Conservation (phyloP, 2,113 vertebrate species). For the Planiliza haematocheilus region DNA sequence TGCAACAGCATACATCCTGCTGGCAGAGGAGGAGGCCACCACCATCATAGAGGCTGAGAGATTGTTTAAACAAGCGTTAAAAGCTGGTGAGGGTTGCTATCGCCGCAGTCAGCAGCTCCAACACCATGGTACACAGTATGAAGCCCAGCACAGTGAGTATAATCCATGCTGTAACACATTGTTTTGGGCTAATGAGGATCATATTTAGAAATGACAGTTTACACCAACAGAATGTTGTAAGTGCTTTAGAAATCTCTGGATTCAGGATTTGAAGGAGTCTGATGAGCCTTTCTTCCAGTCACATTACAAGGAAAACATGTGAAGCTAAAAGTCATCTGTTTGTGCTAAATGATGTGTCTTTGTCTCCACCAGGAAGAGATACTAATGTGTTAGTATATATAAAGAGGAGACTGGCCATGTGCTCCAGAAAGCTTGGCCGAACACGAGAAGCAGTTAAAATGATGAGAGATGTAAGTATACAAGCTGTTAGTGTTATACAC, state of each 20-base stretch:
- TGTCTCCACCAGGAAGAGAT: slow-evolving; percentile 89
- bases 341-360: slow-evolving; percentile 4
- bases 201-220: not conserved
- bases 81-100: slow-evolving; percentile 95
- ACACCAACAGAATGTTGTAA: too few relatives aligned
- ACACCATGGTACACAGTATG: slow-evolving; percentile 96
- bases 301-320: too few relatives aligned
- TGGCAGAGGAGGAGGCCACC: slow-evolving; percentile 97
- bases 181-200: not conserved
- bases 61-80: slow-evolving; percentile 95
- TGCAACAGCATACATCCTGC: slow-evolving; percentile 96
- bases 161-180: not conserved
- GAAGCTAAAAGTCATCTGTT: not conserved
- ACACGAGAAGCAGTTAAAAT: slow-evolving; percentile 99
- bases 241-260: too few relatives aligned
- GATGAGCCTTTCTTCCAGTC: too few relatives aligned
- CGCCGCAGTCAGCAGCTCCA: slow-evolving; percentile 96
- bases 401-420: slow-evolving; percentile 98
- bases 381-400: slow-evolving; percentile 98
- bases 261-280: too few relatives aligned
- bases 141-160: slow-evolving; percentile 96
- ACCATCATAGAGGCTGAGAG: slow-evolving; percentile 98
- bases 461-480: slow-evolving; percentile 97
- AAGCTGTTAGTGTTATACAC: not conserved
- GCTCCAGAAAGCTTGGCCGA: slow-evolving; percentile 95